Percentiles rank a stretch among this genome's conserved stretches.
Evolutionary conservation across 2,113 vertebrate species (phyloP).

Genomic region (Donacobius atricapilla): DNA sequence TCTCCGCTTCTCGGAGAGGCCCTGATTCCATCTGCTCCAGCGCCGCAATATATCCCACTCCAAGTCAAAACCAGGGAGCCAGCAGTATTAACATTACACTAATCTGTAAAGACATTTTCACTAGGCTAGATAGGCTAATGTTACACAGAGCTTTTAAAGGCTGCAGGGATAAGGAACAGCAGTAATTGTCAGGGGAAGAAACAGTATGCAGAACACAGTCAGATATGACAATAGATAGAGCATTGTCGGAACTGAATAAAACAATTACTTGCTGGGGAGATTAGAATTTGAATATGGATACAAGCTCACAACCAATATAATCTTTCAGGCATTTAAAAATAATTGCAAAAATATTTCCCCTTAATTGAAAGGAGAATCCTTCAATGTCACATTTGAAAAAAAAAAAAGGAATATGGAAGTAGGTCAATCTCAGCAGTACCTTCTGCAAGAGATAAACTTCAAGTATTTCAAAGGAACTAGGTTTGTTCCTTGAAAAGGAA

Average conservation of each 20-base stretch:
- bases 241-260: slow-evolving; percentile 22
- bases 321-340: not conserved
- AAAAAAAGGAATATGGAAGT: not conserved
- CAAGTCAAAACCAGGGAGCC: slow-evolving; percentile 80
- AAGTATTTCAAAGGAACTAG: not conserved
- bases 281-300: slow-evolving; percentile 18
- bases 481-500: slow-evolving; percentile 2
- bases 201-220: slow-evolving; percentile 13
- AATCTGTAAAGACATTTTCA: slow-evolving; percentile 85
- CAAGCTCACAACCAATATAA: not conserved
- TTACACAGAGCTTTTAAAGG: slow-evolving; percentile 78
- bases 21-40: slow-evolving; percentile 79
- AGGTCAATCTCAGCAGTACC: not conserved
- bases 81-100: slow-evolving; percentile 80
- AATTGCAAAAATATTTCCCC: slow-evolving; percentile 11
- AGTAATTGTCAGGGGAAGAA: slow-evolving; percentile 71
- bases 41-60: slow-evolving; percentile 76
- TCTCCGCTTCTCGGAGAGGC: slow-evolving; percentile 66
- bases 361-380: not conserved
- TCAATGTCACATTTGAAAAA: not conserved
- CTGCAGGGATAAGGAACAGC: slow-evolving; percentile 66
- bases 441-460: not conserved
- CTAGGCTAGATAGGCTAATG: slow-evolving; percentile 79
- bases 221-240: slow-evolving; percentile 55
- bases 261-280: slow-evolving; percentile 8